Percentiles rank a stretch among this genome's conserved stretches.
These are phyloP conservation scores for Lasioglossum villosulum DNA, from an alignment of 2,888 invertebrate genomes.

Conservation along the genomic window DNA sequence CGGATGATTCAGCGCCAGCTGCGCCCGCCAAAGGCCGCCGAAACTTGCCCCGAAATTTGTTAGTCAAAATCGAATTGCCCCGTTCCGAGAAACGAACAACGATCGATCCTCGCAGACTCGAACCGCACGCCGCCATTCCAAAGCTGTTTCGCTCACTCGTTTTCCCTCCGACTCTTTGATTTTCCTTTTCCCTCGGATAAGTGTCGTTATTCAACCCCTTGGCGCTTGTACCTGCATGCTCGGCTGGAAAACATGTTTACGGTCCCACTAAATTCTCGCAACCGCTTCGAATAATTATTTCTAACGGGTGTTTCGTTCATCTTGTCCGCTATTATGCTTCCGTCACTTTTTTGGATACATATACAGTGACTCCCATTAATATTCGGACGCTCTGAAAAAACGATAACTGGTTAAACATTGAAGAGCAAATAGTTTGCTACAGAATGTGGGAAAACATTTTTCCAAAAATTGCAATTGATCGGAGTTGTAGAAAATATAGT, in stretches of 20 bases:
- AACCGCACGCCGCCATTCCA: not conserved
- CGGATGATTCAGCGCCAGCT: conserved; percentile 80
- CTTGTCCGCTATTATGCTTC: too few relatives aligned
- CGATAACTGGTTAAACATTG: too few relatives aligned
- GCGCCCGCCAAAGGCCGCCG: conserved; percentile 58
- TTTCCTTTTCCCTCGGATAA: not conserved
- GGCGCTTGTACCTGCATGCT: not conserved
- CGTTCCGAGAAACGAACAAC: conserved; percentile 32
- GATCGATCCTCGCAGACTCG: conserved; percentile 33
- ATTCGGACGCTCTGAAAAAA: too few relatives aligned
- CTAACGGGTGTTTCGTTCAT: too few relatives aligned
- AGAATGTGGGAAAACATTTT: too few relatives aligned
- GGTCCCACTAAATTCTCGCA: not conserved
- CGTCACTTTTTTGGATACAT: too few relatives aligned
- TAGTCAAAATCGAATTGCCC: conserved; percentile 67
- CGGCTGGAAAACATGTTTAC: not conserved
- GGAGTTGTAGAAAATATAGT: too few relatives aligned
- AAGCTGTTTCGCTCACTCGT: not conserved
- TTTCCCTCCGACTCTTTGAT: not conserved
- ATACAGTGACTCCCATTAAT: too few relatives aligned
- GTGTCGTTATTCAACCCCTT: not conserved
- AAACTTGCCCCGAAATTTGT: conserved; percentile 68
- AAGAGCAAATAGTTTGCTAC: too few relatives aligned
- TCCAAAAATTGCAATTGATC: too few relatives aligned
- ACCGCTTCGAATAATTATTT: not conserved